Evolutionary conservation across 2,797 vertebrate species (phyloP), one percentile per base, ranked within the genome.

Genomic region (Salarias fasciatus): DNA sequence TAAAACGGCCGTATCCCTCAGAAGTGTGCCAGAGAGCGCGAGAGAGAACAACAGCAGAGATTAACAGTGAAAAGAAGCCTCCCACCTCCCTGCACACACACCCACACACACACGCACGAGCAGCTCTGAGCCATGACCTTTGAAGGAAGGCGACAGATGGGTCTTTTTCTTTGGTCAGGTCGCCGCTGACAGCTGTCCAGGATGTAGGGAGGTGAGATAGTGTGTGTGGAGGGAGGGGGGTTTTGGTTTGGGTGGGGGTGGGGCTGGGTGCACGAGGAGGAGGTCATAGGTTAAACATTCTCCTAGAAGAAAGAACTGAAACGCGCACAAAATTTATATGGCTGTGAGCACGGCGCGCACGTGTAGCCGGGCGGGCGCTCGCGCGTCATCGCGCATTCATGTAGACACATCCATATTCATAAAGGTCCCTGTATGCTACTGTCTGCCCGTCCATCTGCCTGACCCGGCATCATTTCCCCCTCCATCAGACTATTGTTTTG

Each of bases 91-190:
- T n/a, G n/a, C 56, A 60, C 72, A 62, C 58, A 71, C 68, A 75
- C 47, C 69, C 56, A 69, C 65, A 67, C 69, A 75, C 65, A 66
- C 65, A 67, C 53, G 79, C 55, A 69, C 56, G 75, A 28, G 51
- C 24, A 43, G 53, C 49, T 56, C 63, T 57, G 33, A 50, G 49
- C 63, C 49, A 61, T 79, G 82, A 88, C 86, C 85, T 86, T 82
- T 88, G 86, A 89, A 88, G 86, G 89, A 89, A 82, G 70, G 77
- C 86, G 73, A 91, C 92, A 93, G 92, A 92, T 93, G 92, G 91
- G 79, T 82, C 82, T 79, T 80, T 80, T 81, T 91, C 84, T 89
- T 73, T 86, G 74, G 66, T 72, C 86, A 80, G 72, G 86, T 86
- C 83, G 77, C 69, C 62, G 65, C 64, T 74, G 77, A 86, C 92